Conservation (phyloP, 1,140 invertebrate species). For the Drosophila kohkoa region DNA sequence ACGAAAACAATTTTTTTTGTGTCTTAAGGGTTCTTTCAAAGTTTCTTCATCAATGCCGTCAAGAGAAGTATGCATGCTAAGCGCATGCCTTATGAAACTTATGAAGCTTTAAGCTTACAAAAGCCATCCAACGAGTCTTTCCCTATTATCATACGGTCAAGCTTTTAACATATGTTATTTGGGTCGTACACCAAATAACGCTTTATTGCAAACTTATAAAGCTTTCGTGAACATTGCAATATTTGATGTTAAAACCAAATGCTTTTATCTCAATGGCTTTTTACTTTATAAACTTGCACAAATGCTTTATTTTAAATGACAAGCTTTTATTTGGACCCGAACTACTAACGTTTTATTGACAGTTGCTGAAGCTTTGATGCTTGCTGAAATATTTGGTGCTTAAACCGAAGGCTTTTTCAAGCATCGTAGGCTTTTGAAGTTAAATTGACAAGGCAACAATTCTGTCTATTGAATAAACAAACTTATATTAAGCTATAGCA, state of each 20-base stretch:
- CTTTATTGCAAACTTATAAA: too few relatives aligned
- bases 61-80: not conserved
- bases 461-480: slow-evolving; percentile 51
- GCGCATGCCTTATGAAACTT: not conserved
- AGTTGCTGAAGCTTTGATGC: not conserved
- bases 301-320: not conserved
- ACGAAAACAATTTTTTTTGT: too few relatives aligned
- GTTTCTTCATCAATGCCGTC: too few relatives aligned
- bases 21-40: too few relatives aligned
- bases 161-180: too few relatives aligned
- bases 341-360: not conserved
- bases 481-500: not conserved
- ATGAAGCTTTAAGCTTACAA: not conserved
- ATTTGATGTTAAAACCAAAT: too few relatives aligned
- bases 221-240: too few relatives aligned
- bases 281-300: too few relatives aligned
- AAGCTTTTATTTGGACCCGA: slow-evolving; percentile 1
- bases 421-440: slow-evolving; percentile 10
- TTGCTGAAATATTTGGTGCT: not conserved
- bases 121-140: too few relatives aligned
- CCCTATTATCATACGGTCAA: too few relatives aligned
- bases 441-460: not conserved
- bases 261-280: too few relatives aligned
- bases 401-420: slow-evolving; percentile 3
- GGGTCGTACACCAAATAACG: too few relatives aligned